Base-by-base conservation (phyloP, 2,888 invertebrate genomes). In the Unio delphinus region DNA sequence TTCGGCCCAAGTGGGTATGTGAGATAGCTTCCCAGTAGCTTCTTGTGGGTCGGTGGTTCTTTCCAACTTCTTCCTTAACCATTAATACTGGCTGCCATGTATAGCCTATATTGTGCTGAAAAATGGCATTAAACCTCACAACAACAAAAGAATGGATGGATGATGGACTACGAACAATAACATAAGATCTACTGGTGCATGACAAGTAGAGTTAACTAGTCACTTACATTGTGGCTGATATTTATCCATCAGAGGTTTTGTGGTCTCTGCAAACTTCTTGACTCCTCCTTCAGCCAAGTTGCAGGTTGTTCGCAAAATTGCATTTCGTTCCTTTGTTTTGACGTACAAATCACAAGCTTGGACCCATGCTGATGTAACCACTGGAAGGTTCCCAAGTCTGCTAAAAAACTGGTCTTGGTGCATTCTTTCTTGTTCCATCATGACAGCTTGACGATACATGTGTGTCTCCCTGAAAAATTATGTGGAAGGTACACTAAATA, bases 331-430 rank as follows among this genome's bases (percentile, higher is more conserved):
- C 92, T 95, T 95, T 65, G 96, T 93, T 87, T 91, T 94, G 72
- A 91, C 91, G 88, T 96, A 96, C 67, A 95, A 90, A 83, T 93
- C 93, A 85, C 94, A 94, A 1, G 95, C 95, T 71, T 94, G 93
- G 67, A 92, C 93, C 83, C 95, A 93, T 61, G 95, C 93, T 57
- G 94, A 93, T 87, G 94, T 95, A n/a, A 96, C 94, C 69, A 96
- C 93, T 0, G 96, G 96, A 64, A 96, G 92, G 78, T 93, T 94
- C 18, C 93, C 93, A 61, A 96, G 93, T 77, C 95, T 92, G 63
- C 93, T 92, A 20, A 96, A 92, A 69, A 95, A 94, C 64, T 84
- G 80, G 26, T 84, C 81, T 3, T 81, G 72, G 6, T 74, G 69
- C 65, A 75, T 76, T 74, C 78, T 78, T 72, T 74, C 75, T 69